Base-by-base conservation (phyloP, 2,113 vertebrate species). In the Phaethon lepturus region DNA sequence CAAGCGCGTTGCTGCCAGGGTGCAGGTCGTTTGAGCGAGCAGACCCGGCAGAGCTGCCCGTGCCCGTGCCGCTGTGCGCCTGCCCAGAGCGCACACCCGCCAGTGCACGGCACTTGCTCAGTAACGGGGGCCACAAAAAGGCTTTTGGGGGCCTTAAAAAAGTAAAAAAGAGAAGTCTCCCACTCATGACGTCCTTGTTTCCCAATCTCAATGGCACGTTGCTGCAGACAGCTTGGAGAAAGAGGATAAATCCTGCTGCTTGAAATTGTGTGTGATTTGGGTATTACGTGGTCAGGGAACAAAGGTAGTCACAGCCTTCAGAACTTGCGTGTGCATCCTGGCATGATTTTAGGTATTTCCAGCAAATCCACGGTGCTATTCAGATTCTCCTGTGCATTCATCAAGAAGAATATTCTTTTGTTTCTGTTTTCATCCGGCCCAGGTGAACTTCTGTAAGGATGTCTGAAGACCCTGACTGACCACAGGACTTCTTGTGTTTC, bases 1-100 rank as follows among this genome's bases (percentile, higher is more conserved):
- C 63, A 78, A 52, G 29, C 13, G 15, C 29, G 8, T 45, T 78
- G 35, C 19, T 10, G 29, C 12, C 5, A 60, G 17, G 7, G 35
- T 59, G 33, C 16, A 35, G 47, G n/a, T 9, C 67, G n/a, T 3
- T 50, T 31, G 13, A 66, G 35, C 11, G 53, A 66, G 9, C 10
- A 62, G 16, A 52, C 5, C 12, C 26, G 28, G 1, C 18, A 58
- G 9, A 67, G 38, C 20, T 59, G 26, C 29, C 23, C 28, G 11
- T 15, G 23, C 14, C 52, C 56, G 35, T 55, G 25, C 17, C 3
- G 1, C 35, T 24, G 4, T 53, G 49, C 47, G 8, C 24, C 56
- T 42, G 18, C 33, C 13, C 26, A 58, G 23, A 49, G 31, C 2
- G 6, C 17, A 22, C 8, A 3, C 20, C 28, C 6, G 2, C 1